phyloP scores from a whole-genome alignment of 1,140 invertebrate species.

The Stegodyphus dumicola region DNA sequence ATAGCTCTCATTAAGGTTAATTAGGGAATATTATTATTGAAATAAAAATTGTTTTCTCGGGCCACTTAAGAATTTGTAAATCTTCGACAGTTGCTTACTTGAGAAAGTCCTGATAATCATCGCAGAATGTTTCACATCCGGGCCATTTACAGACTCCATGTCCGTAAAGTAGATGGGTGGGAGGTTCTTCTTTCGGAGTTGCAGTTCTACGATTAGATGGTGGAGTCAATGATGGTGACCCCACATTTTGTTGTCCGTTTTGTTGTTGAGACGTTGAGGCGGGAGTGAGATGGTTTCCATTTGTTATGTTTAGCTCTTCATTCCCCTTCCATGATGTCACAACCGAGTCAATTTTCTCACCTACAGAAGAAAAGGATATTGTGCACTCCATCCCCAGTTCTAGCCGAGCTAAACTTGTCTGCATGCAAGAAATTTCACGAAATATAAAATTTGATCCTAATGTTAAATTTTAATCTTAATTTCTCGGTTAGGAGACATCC shows the following conservation, averaged over 20 bases:
- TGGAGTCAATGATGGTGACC: constrained; percentile 41
- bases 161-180: constrained; percentile 76
- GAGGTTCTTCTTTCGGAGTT: constrained; percentile 50
- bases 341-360: constrained; percentile 31
- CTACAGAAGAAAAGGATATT: constrained; percentile 38
- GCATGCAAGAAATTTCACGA: background rate
- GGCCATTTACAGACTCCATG: constrained; percentile 98
- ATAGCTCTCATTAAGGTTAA: too few relatives aligned
- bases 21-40: too few relatives aligned
- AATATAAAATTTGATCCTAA: background rate
- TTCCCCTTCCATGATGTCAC: constrained; percentile 18
- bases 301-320: constrained; percentile 42
- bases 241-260: constrained; percentile 51
- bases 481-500: background rate
- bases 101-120: constrained; percentile 88
- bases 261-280: constrained; percentile 32
- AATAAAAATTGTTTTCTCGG: too few relatives aligned
- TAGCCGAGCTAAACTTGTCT: background rate
- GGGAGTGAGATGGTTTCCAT: constrained; percentile 36
- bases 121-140: constrained; percentile 91
- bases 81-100: constrained; percentile 77
- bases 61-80: too few relatives aligned
- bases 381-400: background rate
- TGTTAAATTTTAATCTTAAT: background rate
- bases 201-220: constrained; percentile 41